Evolutionary conservation across 2,888 invertebrate species (phyloP), one percentile per base, ranked within the genome.

Genomic region (Cataglyphis albicans): DNA sequence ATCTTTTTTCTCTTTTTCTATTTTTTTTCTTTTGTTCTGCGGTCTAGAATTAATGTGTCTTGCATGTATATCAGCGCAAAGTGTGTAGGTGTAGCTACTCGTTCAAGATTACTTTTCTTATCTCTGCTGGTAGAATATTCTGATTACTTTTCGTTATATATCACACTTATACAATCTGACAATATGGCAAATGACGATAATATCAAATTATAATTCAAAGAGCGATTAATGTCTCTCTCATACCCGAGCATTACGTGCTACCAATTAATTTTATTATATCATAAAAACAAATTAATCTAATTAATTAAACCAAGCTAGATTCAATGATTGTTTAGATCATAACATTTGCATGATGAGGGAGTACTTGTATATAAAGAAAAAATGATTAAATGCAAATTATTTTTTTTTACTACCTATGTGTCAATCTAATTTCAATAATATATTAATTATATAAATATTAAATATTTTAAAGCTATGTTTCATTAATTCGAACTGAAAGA

Each of bases 31-130:
- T 35, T 75, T 63, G 18, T 12, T 52, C 38, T 65, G 38, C 12
- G 25, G 25, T 55, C 9, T 55, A 18, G 52, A 65, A 55, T 38
- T 55, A 55, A 76, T 21, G 15, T 65, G 52, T 55, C n/a, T 5
- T 38, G 18, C n/a, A 52, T 35, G 9, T 65, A 44, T n/a, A 65
- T 38, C 25, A 12, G 12, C 48, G 29, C 29, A 75, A 64, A 75
- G 18, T 3, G n/a, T n/a, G 41, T 44, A n/a, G 32, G 9, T 63
- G 6, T 44, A 74, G 10, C 21, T 75, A 32, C n/a, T 48, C 7
- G 10, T 21, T 44, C 29, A 41, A 25, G 52, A 81, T 72, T 64
- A 55, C 41, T 81, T 64, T 52, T 18, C 38, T 70, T 44, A 48
- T 15, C n/a, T 61, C 15, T 59, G 32, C 7, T 44, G 52, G 21